Evolutionary conservation across 2,888 invertebrate genomes (phyloP), one percentile per base, ranked within the genome.

Genomic region (Spodoptera picta): DNA sequence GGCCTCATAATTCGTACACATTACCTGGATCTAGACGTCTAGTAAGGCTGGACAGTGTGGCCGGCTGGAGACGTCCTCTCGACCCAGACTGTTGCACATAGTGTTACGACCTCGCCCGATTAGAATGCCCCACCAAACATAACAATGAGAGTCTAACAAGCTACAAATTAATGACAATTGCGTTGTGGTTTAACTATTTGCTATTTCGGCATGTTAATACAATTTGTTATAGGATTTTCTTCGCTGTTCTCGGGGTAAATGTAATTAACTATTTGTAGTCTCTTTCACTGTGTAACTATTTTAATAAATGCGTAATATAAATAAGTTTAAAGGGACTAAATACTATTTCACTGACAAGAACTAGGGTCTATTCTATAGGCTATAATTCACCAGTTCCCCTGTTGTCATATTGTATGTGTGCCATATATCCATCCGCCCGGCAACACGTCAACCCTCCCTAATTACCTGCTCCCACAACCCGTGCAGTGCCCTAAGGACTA

Each of bases 381-480:
- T 36, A 36, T 36, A 36, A 9, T 36, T 36, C 36, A 36, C 36
- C 9, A 36, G 36, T 36, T 36, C 2, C 36, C 36, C 2, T 48
- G 47, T 54, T 60, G 57, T 58, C 54, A 73, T 73, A 57, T 68
- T 60, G 60, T 71, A 52, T 10, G 45, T 61, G 51, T 51, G 23
- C 14, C 41, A 59, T 36, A 46, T 57, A 49, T 45, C 60, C 49
- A 55, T 19, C 53, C 52, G 23, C 46, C 24, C 31, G 46, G 27
- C 60, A 36, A 36, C 36, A 57, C 53, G 61, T 65, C 69, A 68
- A 53, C 77, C 72, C 58, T 69, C 45, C 65, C 47, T 72, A 73
- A 77, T 77, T 75, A 67, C 60, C 52, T 56, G 61, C 69, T 50
- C 69, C 64, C 51, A 65, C 60, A 65, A 52, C 58, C 65, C 46